These are phyloP conservation scores for Apeltes quadracus DNA, from an alignment of 2,113 vertebrate species.

Conservation along the genomic window DNA sequence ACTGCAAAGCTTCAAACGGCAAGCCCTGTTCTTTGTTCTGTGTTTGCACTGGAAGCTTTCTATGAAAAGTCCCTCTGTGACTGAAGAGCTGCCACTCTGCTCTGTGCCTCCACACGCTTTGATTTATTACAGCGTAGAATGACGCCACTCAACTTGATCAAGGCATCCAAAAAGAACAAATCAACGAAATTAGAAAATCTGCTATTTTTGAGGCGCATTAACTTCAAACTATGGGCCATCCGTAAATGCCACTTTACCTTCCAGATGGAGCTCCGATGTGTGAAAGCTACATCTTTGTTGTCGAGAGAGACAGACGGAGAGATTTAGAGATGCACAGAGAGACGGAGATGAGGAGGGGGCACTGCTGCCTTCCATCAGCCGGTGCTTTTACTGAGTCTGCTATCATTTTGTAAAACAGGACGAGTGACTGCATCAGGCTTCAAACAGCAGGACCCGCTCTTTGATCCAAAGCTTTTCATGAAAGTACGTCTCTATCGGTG, in stretches of 20 bases:
- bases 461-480: conserved; percentile 55
- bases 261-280: conserved; percentile 34
- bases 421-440: conserved; percentile 61
- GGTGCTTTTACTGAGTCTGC: conserved; percentile 62
- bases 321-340: conserved; percentile 39
- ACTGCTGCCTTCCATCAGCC: conserved; percentile 35
- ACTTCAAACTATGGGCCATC: conserved; percentile 40
- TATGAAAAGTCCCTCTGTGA: conserved; percentile 55
- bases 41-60: conserved; percentile 57
- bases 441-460: conserved; percentile 61
- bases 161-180: conserved; percentile 49
- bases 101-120: conserved; percentile 36
- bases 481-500: conserved; percentile 46
- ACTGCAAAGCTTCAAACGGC: conserved; percentile 57
- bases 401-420: conserved; percentile 69
- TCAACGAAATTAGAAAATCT: conserved; percentile 26
- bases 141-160: conserved; percentile 52
- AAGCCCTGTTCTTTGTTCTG: conserved; percentile 57
- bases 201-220: conserved; percentile 36
- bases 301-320: conserved; percentile 37
- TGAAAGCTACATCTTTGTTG: conserved; percentile 50
- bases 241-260: conserved; percentile 32
- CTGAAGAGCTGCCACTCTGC: conserved; percentile 57
- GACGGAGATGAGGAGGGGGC: conserved; percentile 36
- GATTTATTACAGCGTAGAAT: conserved; percentile 49